Evolutionary conservation across 2,113 vertebrate genomes (phyloP), one percentile per base, ranked within the genome.

Genomic region (Hylia prasina): DNA sequence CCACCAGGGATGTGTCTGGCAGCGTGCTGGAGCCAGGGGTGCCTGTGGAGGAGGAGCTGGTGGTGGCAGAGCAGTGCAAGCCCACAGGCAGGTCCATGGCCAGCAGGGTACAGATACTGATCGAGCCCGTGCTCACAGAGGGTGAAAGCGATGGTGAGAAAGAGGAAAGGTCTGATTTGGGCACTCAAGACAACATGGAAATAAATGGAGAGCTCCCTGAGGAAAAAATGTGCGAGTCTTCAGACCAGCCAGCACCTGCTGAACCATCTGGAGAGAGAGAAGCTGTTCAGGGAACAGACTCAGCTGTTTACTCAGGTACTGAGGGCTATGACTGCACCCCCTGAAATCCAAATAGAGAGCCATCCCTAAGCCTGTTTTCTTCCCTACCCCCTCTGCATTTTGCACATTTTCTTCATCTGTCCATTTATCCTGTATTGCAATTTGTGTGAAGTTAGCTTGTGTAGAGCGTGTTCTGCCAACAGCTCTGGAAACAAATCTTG

Each of bases 21-120:
- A 78, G 87, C 66, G 9, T 1, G 0, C 58, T 83, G 47, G 87
- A 94, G 85, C 87, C 87, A 47, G 93, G 86, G 71, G 23, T 4
- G 0, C 91, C 95, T 7, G 47, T 58, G 1, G 96, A 96, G 4
- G 96, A 96, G 4, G 80, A 97, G 75, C 54, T 58, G 14, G 6
- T 82, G 0, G 11, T 88, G 82, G 81, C 89, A 58, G 96, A 94
- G 27, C 82, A 81, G 48, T 40, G 0, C 89, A 93, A 45, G 61
- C 54, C 51, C 13, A 6, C 66, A 17, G 57, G 3, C 0, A 94
- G 86, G 44, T 94, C 96, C 8, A 71, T 87, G 53, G 80, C 23
- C 0, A 97, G 94, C 61, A 93, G 76, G 56, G 96, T 97, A 30
- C 94, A 97, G 93, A 98, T 98, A 70, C 56, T 97, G 78, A 98